phyloP scores from a whole-genome alignment of 2,888 invertebrate species.

The Melanostoma mellinum region DNA sequence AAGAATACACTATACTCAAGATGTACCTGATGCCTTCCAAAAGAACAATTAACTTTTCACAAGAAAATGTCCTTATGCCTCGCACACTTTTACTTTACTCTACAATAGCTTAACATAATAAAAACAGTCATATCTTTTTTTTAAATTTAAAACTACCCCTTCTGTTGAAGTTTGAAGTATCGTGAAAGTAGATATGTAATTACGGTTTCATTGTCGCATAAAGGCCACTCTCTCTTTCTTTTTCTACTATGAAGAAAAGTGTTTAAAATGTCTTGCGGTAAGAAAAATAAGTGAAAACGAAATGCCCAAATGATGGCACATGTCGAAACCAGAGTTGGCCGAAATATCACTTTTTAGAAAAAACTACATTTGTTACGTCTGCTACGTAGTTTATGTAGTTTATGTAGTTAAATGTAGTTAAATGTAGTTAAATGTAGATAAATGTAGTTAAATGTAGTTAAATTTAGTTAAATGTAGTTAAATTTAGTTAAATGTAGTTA shows the following conservation, averaged over 20 bases:
- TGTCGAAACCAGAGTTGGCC: too few species aligned
- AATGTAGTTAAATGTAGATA: too few species aligned
- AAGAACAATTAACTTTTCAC: slow-evolving; percentile 28
- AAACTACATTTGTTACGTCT: too few species aligned
- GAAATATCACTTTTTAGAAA: too few species aligned
- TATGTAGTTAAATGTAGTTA: too few species aligned
- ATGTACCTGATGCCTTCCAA: slow-evolving; percentile 11
- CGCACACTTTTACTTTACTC: slow-evolving; percentile 50
- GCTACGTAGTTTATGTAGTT: too few species aligned
- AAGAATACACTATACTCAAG: neutral
- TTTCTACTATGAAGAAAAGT: neutral
- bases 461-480: too few species aligned
- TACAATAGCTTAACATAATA: slow-evolving; percentile 12
- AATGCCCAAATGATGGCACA: too few species aligned
- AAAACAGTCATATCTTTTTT: neutral
- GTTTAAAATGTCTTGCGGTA: slow-evolving; percentile 5
- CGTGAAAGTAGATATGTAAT: slow-evolving; percentile 31
- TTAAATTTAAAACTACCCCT: too few species aligned
- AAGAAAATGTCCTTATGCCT: slow-evolving; percentile 33
- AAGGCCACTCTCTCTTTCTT: slow-evolving; percentile 12
- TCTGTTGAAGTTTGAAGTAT: neutral
- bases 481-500: too few species aligned
- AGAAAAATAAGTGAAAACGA: neutral
- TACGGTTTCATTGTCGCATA: slow-evolving; percentile 45
- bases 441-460: too few species aligned